These are phyloP conservation scores for Chesias legatella DNA, from an alignment of 2,888 invertebrate species.

Conservation along the genomic window DNA sequence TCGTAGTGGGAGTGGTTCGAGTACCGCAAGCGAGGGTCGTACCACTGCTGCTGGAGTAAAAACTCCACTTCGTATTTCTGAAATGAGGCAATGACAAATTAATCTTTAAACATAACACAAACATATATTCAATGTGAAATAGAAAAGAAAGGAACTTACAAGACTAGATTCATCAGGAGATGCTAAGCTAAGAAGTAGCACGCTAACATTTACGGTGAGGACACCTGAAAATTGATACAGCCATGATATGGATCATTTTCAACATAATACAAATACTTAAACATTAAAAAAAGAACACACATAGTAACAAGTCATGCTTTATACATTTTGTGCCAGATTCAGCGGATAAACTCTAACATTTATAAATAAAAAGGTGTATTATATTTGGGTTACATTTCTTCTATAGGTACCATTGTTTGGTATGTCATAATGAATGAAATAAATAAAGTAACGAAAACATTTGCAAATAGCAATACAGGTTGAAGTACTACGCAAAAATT, in stretches of 20 bases:
- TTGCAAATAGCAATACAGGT: constrained; percentile 13
- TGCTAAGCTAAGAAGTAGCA: constrained; percentile 94
- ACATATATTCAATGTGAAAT: constrained; percentile 10
- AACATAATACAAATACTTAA: constrained; percentile 35
- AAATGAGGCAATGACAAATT: constrained; percentile 34
- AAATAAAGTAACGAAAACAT: constrained; percentile 13
- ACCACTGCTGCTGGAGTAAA: constrained; percentile 95
- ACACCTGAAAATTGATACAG: constrained; percentile 84
- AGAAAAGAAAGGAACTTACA: constrained; percentile 82
- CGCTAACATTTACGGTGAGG: constrained; percentile 95
- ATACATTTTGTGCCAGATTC: constrained; percentile 37
- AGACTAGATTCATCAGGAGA: constrained; percentile 98
- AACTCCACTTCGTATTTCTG: constrained; percentile 99
- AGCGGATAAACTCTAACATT: constrained; percentile 29
- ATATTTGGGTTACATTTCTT: too few relatives aligned
- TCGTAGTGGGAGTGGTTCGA: constrained; percentile 93
- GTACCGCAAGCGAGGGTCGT: constrained; percentile 92
- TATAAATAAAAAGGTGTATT: background rate
- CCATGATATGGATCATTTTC: constrained; percentile 26
- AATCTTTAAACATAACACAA: constrained; percentile 2
- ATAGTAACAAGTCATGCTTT: constrained; percentile 46
- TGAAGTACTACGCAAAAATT: constrained; percentile 23
- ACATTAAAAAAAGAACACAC: constrained; percentile 30
- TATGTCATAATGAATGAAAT: too few relatives aligned
- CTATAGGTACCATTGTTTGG: too few relatives aligned